Evolutionary conservation across 2,888 invertebrate species (phyloP), one percentile per base, ranked within the genome.

Genomic region (Drosophila monieri): DNA sequence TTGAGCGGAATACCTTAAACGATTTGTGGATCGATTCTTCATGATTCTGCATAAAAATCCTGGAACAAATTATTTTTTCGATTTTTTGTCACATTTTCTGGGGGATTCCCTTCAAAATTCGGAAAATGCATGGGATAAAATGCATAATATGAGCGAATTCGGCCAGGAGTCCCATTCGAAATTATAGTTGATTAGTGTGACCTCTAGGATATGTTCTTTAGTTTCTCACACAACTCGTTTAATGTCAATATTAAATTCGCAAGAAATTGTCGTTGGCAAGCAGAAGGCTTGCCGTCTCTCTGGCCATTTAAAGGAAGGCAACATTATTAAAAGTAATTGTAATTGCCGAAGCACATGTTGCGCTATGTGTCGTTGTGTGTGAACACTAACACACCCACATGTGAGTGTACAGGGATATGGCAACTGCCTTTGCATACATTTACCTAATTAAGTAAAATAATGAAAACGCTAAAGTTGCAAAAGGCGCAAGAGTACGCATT

Each of bases 391-490:
- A 44, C 52, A 10, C 14, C 37, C 30, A 41, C 30, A 23, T 37
- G 30, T 30, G 55, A 27, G 35, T 49, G 41, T n/a, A n/a, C n/a
- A 14, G n/a, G n/a, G n/a, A 35, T n/a, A 35, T 41, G 54, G 60
- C 74, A 71, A 59, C 61, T 84, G 81, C 76, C 69, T 65, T 72
- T 85, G 86, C 84, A 88, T 88, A 84, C 89, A 88, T 88, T 88
- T 84, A 85, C 88, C 84, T 84, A 84, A 84, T 84, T 88, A 88
- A 88, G 88, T 84, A 88, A 88, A 88, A 84, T 88, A 84, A 88
- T 88, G 85, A 88, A 76, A 88, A 68, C 83, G 83, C 70, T 68
- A 84, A 80, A 85, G 74, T 87, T 88, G 73, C 73, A 70, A 69
- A 71, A 73, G 68, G 74, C 80, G 83, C 84, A 68, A 67, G 65